Percentiles rank a stretch among this genome's conserved stretches.
Conservation (phyloP, 2,113 vertebrate species). For the Lathamus discolor region DNA sequence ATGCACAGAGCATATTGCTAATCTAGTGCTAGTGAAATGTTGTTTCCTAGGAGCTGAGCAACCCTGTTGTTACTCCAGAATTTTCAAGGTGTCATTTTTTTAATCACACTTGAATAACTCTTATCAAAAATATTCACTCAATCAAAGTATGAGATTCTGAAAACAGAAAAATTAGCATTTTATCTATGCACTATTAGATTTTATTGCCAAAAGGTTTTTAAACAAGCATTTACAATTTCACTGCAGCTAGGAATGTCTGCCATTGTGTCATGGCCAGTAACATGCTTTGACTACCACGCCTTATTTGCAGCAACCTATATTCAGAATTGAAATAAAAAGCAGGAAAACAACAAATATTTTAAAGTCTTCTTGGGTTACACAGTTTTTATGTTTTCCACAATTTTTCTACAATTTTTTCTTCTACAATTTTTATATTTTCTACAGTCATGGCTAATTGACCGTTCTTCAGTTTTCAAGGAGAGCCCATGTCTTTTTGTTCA, state of each 20-base stretch:
- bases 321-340: background rate
- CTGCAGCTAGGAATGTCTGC: background rate
- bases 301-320: background rate
- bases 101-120: background rate
- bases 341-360: background rate
- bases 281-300: background rate
- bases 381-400: background rate
- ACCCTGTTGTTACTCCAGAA: background rate
- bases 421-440: background rate
- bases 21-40: background rate
- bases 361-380: background rate
- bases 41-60: slow-evolving; percentile 3
- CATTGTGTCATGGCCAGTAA: background rate
- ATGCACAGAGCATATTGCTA: background rate
- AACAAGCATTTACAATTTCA: background rate
- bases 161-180: background rate
- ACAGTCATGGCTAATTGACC: background rate
- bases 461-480: background rate
- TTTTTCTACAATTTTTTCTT: too few species aligned
- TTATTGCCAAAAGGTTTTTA: background rate
- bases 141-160: background rate
- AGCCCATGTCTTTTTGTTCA: background rate
- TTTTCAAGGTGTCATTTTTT: slow-evolving; percentile 2
- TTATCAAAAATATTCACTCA: background rate
- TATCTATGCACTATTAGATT: background rate